These are phyloP conservation scores for Drosophila ochracea DNA, from an alignment of 2,888 invertebrate species.

Conservation along the genomic window DNA sequence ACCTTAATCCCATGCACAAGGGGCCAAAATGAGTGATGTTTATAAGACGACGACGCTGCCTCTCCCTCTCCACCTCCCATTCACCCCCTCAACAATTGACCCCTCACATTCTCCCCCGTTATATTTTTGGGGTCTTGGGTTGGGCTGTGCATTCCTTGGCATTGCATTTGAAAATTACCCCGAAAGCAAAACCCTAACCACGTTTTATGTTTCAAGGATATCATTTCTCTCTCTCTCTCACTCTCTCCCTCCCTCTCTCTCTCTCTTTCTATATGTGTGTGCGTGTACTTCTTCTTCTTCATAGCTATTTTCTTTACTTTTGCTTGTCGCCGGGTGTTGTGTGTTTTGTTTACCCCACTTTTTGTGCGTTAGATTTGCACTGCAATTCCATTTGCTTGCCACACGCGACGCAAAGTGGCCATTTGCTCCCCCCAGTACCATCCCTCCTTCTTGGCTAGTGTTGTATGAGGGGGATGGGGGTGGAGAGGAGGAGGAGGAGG, in stretches of 20 bases:
- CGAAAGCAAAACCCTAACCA: conserved; percentile 23
- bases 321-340: conserved; percentile 5
- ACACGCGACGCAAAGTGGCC: conserved; percentile 76
- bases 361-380: conserved; percentile 75
- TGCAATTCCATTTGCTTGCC: conserved; percentile 80
- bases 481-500: conserved; percentile 23
- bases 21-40: conserved; percentile 83
- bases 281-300: neutral
- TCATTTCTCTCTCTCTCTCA: conserved; percentile 40
- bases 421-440: conserved; percentile 22
- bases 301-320: neutral
- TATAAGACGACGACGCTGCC: conserved; percentile 50
- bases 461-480: neutral
- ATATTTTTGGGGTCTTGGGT: conserved; percentile 1
- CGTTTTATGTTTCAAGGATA: conserved; percentile 76
- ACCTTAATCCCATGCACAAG: conserved; percentile 83
- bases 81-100: neutral
- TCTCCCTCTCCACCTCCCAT: neutral
- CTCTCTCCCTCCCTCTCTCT: no score
- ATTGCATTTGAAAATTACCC: conserved; percentile 36
- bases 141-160: conserved; percentile 52
- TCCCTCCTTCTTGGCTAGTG: neutral
- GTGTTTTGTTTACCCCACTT: conserved; percentile 75
- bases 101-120: neutral
- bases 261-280: neutral